phyloP scores from a whole-genome alignment of 2,888 invertebrate species.

The Neocrepidodera transversa region DNA sequence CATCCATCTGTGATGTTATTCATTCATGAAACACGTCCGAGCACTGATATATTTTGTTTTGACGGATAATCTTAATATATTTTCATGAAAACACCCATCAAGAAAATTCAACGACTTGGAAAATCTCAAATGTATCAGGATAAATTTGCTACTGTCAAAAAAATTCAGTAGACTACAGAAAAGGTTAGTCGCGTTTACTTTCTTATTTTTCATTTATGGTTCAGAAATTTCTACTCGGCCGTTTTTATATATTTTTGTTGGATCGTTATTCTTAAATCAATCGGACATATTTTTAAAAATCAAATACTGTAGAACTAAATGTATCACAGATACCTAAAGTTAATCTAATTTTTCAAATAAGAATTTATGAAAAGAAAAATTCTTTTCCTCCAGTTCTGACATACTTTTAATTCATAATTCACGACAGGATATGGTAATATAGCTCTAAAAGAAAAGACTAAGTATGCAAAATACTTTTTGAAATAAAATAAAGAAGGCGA shows the following conservation, averaged over 20 bases:
- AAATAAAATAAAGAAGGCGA: slow-evolving; percentile 11
- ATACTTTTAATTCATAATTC: slow-evolving; percentile 16
- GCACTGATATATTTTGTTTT: slow-evolving; percentile 6
- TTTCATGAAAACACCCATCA: slow-evolving; percentile 42
- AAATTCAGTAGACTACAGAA: slow-evolving; percentile 13
- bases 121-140: slow-evolving; percentile 42
- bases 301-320: too few species aligned
- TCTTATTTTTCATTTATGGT: slow-evolving; percentile 17
- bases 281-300: too few species aligned
- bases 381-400: neutral
- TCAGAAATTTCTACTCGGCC: neutral
- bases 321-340: neutral
- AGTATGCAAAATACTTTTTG: slow-evolving; percentile 17
- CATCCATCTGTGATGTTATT: neutral
- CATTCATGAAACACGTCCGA: neutral
- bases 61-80: slow-evolving; percentile 42
- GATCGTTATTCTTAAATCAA: too few species aligned
- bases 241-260: neutral
- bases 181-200: slow-evolving; percentile 5
- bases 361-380: neutral
- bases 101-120: slow-evolving; percentile 46
- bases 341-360: neutral
- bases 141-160: slow-evolving; percentile 30
- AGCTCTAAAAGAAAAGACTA: neutral
- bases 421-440: slow-evolving; percentile 4